A percentile compares a stretch with the other conserved stretches of the same genome.
These are phyloP conservation scores for Porites lutea DNA, from an alignment of 64 coral and sea anemone species.

Conservation along the genomic window DNA sequence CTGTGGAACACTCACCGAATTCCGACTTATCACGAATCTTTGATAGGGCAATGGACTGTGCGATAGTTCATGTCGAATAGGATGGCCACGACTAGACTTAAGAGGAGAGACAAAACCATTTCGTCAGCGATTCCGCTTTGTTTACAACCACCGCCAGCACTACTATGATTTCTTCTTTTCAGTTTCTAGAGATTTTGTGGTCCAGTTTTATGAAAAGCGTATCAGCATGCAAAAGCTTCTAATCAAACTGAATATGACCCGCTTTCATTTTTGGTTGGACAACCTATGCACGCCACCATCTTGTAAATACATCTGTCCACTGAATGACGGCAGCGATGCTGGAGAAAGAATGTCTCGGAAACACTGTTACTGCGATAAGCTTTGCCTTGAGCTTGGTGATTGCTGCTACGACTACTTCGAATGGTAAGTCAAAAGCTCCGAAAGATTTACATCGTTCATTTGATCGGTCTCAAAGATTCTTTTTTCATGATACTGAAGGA, in stretches of 20 bases:
- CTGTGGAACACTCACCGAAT: too few species aligned
- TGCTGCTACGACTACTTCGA: slow-evolving; percentile 28
- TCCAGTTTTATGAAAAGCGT: not conserved
- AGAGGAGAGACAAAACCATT: too few species aligned
- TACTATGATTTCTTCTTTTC: not conserved
- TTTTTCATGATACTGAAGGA: too few species aligned
- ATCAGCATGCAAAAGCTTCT: not conserved
- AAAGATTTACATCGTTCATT: too few species aligned
- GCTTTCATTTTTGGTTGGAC: not conserved
- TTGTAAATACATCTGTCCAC: not conserved
- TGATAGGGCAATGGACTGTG: too few species aligned
- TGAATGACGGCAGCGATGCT: not conserved
- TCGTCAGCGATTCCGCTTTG: too few species aligned
- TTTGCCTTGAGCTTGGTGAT: slow-evolving; percentile 17
- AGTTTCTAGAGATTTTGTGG: not conserved
- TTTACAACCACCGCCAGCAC: too few species aligned
- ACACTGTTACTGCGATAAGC: slow-evolving; percentile 23
- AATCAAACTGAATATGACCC: not conserved
- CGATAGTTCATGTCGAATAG: too few species aligned
- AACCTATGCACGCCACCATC: not conserved
- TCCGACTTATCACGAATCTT: too few species aligned
- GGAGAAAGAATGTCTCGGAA: not conserved
- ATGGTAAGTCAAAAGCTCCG: not conserved
- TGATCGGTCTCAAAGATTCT: too few species aligned
- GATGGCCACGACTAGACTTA: too few species aligned